Evolutionary conservation across 2,888 invertebrate genomes (phyloP).

Genomic region (Agrilus mali): DNA sequence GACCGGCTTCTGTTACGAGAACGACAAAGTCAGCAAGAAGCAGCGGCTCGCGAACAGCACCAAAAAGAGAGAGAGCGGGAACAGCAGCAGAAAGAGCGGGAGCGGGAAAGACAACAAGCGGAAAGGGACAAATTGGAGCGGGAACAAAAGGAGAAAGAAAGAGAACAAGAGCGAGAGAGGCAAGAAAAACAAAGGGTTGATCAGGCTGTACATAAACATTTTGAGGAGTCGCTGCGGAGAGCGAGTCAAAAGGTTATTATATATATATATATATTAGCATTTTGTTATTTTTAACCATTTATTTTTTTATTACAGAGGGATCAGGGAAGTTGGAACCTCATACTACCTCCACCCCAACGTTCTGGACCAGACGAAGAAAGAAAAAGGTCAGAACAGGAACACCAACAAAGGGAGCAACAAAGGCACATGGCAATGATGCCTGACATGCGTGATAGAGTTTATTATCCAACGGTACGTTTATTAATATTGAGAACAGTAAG

Average conservation of each 20-base stretch:
- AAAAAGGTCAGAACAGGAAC: constrained; percentile 29
- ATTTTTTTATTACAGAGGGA: constrained; percentile 7
- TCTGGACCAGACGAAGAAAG: constrained; percentile 28
- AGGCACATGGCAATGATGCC: constrained; percentile 26
- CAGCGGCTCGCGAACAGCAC: constrained; percentile 48
- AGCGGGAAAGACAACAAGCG: constrained; percentile 36
- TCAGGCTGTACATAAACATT: constrained; percentile 74
- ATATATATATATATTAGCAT: not conserved
- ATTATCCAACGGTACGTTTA: constrained; percentile 16
- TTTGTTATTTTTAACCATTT: not conserved
- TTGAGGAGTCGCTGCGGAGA: constrained; percentile 72
- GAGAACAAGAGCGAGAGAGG: constrained; percentile 38
- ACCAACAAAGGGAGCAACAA: constrained; percentile 29
- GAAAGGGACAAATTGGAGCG: constrained; percentile 40
- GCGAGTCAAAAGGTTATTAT: constrained; percentile 61
- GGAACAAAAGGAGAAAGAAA: constrained; percentile 38
- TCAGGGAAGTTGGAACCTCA: constrained; percentile 22
- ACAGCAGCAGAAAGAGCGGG: constrained; percentile 37
- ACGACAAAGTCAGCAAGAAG: constrained; percentile 56
- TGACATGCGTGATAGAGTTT: constrained; percentile 27
- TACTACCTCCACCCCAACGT: constrained; percentile 23
- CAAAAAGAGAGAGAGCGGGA: constrained; percentile 38
- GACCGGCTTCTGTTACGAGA: constrained; percentile 5
- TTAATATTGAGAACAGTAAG: not conserved
- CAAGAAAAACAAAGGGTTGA: constrained; percentile 48